Percentiles rank a stretch among this genome's conserved stretches.
Conservation (phyloP, 2,888 invertebrate genomes). For the Eupithecia subfuscata region DNA sequence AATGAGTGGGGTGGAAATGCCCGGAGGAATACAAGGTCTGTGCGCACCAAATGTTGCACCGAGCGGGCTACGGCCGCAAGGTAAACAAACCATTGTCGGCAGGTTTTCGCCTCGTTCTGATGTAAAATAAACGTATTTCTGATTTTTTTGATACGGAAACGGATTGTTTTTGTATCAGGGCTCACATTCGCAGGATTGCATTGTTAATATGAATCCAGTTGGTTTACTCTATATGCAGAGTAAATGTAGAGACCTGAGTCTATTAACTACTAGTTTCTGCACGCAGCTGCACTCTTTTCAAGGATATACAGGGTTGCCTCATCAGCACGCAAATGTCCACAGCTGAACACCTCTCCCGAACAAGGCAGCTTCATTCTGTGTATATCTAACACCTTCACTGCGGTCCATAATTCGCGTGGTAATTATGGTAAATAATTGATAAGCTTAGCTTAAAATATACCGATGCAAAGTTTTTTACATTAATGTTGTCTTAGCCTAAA, state of each 20-base stretch:
- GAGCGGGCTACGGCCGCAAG: slow-evolving; percentile 53
- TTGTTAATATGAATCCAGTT: neutral
- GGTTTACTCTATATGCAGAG: neutral
- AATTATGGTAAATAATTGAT: neutral
- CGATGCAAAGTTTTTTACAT: neutral
- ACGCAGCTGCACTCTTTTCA: neutral
- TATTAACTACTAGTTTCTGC: neutral
- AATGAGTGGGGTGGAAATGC: slow-evolving; percentile 82
- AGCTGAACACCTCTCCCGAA: neutral
- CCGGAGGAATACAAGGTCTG: slow-evolving; percentile 77
- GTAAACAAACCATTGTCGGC: slow-evolving; percentile 65
- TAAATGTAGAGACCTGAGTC: neutral
- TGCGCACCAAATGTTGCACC: slow-evolving; percentile 76
- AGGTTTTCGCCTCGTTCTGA: slow-evolving; percentile 48
- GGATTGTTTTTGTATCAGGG: slow-evolving; percentile 14
- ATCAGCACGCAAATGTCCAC: neutral
- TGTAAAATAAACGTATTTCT: slow-evolving; percentile 46
- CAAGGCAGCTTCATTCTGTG: neutral
- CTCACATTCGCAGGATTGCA: neutral
- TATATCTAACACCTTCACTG: neutral
- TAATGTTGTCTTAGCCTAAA: neutral
- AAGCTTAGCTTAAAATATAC: neutral
- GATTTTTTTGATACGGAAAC: slow-evolving; percentile 39
- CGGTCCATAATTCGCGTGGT: neutral
- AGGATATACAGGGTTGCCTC: neutral